Base-by-base conservation (phyloP, 2,113 vertebrate species). In the Tichodroma muraria region DNA sequence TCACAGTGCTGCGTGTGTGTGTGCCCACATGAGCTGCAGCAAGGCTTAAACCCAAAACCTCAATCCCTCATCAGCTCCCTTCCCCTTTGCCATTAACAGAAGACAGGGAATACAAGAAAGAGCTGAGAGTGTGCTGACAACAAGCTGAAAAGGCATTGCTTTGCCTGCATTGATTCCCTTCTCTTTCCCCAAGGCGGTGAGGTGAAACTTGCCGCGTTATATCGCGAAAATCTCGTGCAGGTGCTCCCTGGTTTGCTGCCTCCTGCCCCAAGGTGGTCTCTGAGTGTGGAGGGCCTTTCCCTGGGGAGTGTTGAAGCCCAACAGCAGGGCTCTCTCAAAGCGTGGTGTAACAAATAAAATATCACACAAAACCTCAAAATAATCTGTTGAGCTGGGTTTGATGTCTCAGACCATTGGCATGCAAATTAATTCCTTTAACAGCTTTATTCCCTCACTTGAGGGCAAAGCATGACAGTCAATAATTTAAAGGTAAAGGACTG, bases 401-500 rank as follows among this genome's bases (percentile, higher is more conserved):
- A 56, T 78, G 54, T 80, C 77, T 83, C 85, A 80, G 63, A 78
- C 37, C 78, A 78, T 19, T 78, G 57, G 28, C 57, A 70, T 88
- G 82, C 64, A 91, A 92, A 90, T 52, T 33, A 14, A 44, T 69
- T 61, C 80, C 78, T 72, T 78, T 64, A 86, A 56, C 65, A 75
- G 53, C 57, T 56, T 73, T 84, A 40, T 63, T 88, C 59, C 11
- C 22, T 53, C 59, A 59, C 70, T 64, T 61, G 49, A 49, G 66
- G 90, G 75, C 53, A 42, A 57, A 88, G 60, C 57, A 91, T 23
- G 63, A 75, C n/a, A 81, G 84, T 80, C 59, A 81, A 35, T 90
- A 88, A 93, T 89, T 93, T 88, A 78, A 95, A 96, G 68, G 77
- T 38, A 83, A 82, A 96, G 82, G 85, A 88, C n/a, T 82, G 60